Evolutionary conservation across 2,113 vertebrate genomes (phyloP), one percentile per base, ranked within the genome.

Genomic region (Centropus unirufus): DNA sequence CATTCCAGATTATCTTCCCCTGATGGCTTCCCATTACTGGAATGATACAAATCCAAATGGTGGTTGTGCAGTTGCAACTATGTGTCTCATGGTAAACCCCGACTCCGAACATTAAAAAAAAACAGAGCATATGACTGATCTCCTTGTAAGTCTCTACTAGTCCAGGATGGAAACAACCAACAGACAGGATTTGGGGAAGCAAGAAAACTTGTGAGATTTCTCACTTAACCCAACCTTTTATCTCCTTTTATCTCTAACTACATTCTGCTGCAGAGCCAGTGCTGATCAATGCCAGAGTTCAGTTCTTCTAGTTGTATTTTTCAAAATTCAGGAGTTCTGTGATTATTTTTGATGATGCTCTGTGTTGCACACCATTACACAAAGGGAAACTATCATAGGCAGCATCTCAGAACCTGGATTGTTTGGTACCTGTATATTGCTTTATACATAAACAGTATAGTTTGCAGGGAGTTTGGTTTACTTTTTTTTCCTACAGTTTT

Each of bases 391-490:
- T 69, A 55, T 57, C 55, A 5, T 1, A 52, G 63, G 58, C 85
- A 93, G 79, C 61, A 58, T 81, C 91, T 44, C 59, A 42, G 76
- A 67, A n/a, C 51, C 82, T 86, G 85, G 34, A 63, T 73, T 72
- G 74, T 52, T 81, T 73, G 11, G 7, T 91, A 55, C 57, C 36
- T 88, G 82, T 81, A 61, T 44, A 89, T 87, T 75, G 90, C 72
- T 93, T 87, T 95, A 85, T 97, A 97, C 36, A 93, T 84, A 92
- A 79, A 24, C 67, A 83, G n/a, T 27, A 34, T 84, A 87, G 69
- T 78, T 63, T 64, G 87, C 83, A 90, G 93, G 74, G 79, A 70
- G 54, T 91, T 96, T 95, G 94, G 54, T 93, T 70, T 77, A 13
- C 0, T 92, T 73, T 55, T 93, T 74, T 83, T 85, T 94, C 88